phyloP scores from a whole-genome alignment of 1,140 invertebrate species.

The roundworm (Caenorhabditis elegans) region DNA sequence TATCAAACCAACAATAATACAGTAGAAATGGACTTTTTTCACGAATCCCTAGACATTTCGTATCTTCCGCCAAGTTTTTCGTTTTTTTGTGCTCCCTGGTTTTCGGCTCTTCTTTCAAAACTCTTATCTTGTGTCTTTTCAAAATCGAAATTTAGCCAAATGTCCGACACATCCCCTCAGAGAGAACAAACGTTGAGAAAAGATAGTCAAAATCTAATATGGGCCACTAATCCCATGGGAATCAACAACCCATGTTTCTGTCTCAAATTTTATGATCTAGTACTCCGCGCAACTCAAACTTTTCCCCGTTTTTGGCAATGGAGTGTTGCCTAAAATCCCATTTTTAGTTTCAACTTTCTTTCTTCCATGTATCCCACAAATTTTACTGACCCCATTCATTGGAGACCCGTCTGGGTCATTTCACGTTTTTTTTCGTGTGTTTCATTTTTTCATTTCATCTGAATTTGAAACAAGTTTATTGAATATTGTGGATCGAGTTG shows the following conservation, averaged over 20 bases:
- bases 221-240: not conserved
- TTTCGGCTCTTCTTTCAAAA: not conserved
- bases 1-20: too few relatives aligned
- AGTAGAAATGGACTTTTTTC: too few relatives aligned
- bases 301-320: not conserved
- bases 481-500: not conserved
- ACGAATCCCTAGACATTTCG: too few relatives aligned
- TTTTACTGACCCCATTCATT: not conserved
- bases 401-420: not conserved
- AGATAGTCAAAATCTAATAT: conserved; percentile 22
- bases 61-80: too few relatives aligned
- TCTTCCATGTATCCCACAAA: not conserved
- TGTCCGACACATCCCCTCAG: not conserved
- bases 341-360: conserved; percentile 8
- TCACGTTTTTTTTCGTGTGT: too few relatives aligned
- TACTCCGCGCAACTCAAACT: not conserved
- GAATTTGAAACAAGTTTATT: not conserved
- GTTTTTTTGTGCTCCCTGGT: too few relatives aligned
- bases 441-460: not conserved
- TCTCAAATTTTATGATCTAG: conserved; percentile 32
- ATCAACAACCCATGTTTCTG: conserved; percentile 30
- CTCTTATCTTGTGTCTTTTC: not conserved
- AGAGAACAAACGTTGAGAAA: conserved; percentile 26
- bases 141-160: not conserved
- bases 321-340: not conserved